These are phyloP conservation scores for Antheraea mylitta DNA, from an alignment of 1,140 invertebrate species.

Conservation along the genomic window DNA sequence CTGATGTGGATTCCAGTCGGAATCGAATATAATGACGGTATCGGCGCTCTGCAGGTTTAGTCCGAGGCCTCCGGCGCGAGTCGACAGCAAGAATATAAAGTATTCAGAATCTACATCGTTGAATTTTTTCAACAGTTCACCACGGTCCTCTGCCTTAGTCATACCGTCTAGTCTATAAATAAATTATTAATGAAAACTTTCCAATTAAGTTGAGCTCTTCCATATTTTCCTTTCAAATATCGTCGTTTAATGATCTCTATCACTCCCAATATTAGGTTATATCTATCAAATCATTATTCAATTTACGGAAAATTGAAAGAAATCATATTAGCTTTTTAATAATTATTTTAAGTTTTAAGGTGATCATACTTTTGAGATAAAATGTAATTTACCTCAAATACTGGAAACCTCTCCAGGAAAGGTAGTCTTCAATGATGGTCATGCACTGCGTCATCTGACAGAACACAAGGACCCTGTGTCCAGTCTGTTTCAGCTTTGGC, in stretches of 20 bases:
- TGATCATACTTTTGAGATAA: too few relatives aligned
- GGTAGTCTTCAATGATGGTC: constrained; percentile 99
- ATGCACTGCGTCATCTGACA: constrained; percentile 99
- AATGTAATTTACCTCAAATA: constrained; percentile 71
- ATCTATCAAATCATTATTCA: too few relatives aligned
- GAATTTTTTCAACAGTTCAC: constrained; percentile 94
- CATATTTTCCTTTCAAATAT: too few relatives aligned
- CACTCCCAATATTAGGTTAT: too few relatives aligned
- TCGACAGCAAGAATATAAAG: constrained; percentile 98
- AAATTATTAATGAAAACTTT: neutral
- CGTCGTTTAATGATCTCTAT: too few relatives aligned
- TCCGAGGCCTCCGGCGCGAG: constrained; percentile 97
- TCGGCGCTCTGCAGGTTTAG: constrained; percentile 99
- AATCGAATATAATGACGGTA: constrained; percentile 99
- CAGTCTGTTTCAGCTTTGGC: constrained; percentile 94
- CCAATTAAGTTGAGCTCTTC: too few relatives aligned
- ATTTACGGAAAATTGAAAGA: too few relatives aligned
- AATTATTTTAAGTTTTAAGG: too few relatives aligned
- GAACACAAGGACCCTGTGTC: constrained; percentile 97
- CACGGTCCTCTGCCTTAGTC: constrained; percentile 98
- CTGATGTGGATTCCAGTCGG: constrained; percentile 99
- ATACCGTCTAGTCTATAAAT: constrained; percentile 90
- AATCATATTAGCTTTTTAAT: too few relatives aligned
- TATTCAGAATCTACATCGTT: constrained; percentile 94
- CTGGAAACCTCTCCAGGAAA: constrained; percentile 91